These are phyloP conservation scores for Malthinus flaveolus DNA, from an alignment of 2,888 invertebrate genomes.

Conservation along the genomic window DNA sequence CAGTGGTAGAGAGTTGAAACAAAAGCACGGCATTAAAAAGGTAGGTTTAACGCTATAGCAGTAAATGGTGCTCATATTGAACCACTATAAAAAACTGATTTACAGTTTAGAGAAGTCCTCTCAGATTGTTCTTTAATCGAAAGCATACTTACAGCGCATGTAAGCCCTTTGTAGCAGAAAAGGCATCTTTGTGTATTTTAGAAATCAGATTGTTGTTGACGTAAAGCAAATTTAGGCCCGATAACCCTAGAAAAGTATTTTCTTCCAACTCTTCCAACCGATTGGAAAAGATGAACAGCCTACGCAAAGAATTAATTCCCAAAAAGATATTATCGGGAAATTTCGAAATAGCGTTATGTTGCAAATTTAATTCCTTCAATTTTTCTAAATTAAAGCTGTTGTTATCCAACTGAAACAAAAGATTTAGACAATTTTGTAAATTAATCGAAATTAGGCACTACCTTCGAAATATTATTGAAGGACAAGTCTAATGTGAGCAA, in stretches of 20 bases:
- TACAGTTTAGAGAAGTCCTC: neutral
- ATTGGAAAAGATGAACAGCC: slow-evolving; percentile 70
- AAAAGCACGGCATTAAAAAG: too few species aligned
- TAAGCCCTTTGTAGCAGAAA: slow-evolving; percentile 66
- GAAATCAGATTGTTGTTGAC: slow-evolving; percentile 73
- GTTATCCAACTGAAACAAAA: slow-evolving; percentile 57
- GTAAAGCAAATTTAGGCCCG: slow-evolving; percentile 67
- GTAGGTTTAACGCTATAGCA: too few species aligned
- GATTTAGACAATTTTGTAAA: neutral
- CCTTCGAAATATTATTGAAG: slow-evolving; percentile 58
- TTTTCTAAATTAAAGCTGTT: slow-evolving; percentile 61
- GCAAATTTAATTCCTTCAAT: slow-evolving; percentile 69
- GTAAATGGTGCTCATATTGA: too few species aligned
- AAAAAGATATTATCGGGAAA: slow-evolving; percentile 64
- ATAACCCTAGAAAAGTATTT: slow-evolving; percentile 64
- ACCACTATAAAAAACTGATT: too few species aligned
- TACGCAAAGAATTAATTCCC: slow-evolving; percentile 62
- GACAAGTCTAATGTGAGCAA: slow-evolving; percentile 61
- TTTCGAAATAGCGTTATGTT: slow-evolving; percentile 65
- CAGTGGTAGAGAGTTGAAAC: too few species aligned
- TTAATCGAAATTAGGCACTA: slow-evolving; percentile 28
- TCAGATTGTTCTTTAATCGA: too few species aligned
- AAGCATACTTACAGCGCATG: slow-evolving; percentile 67
- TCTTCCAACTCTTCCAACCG: slow-evolving; percentile 65
- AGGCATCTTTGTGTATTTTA: slow-evolving; percentile 65